Evolutionary conservation across 30 jellyfish, hydroid and myxozoan species (phyloP), one percentile per base, ranked within the genome.

Genomic region (Aurelia sp.): DNA sequence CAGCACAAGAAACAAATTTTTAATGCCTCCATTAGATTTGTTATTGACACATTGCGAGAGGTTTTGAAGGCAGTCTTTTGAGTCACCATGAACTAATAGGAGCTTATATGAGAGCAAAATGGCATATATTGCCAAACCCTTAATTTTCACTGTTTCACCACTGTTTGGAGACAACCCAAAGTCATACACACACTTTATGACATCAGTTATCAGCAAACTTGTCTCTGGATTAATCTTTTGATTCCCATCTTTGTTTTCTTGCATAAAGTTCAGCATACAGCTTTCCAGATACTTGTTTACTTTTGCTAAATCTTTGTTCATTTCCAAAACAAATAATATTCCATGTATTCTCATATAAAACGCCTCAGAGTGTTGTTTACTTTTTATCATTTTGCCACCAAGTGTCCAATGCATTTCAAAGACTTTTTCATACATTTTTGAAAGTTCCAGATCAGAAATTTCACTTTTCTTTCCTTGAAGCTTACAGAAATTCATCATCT

Each of bases 341-440:
- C 87, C 93, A 17, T 40, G 82, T 22, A 63, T 22, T 67, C 88
- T 72, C 8, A 73, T 15, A 17, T n/a, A 27, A 8, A 84, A 60
- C 0, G 78, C 86, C 2, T 55, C 58, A 44, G 20, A 20, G 3
- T 0, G 12, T 15, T 15, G n/a, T n/a, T 71, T 84, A 19, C 13
- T 53, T 40, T 73, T 72, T 22, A 65, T 19, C 12, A 24, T 51
- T 62, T 84, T 55, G 16, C 76, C 35, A 35, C 81, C 88, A 55
- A 72, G 35, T 48, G 79, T 66, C 93, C 93, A 84, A 47, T 84
- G 93, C 82, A 84, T 84, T 53, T 84, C 88, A 84, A 84, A 84
- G 47, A 84, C 52, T 48, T 72, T 84, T 52, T 67, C 76, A 55
- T 16, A 59, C 0, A 84, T 84, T 33, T 62, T 72, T 7, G 52